Evolutionary conservation across 2,113 vertebrate genomes (phyloP).

Genomic region (Grus americana): DNA sequence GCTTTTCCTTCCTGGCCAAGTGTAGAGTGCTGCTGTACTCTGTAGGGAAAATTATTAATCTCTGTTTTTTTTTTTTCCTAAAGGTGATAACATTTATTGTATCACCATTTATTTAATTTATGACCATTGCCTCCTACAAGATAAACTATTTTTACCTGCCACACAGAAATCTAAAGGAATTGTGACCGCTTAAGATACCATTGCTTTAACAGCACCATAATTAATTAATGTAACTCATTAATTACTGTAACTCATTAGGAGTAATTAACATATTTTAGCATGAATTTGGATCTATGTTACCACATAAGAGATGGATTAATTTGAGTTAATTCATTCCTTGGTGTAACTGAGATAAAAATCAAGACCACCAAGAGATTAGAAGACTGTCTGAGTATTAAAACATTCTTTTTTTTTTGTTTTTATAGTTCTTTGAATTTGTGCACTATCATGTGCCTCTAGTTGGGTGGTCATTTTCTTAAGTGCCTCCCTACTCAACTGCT

Average conservation of each 20-base stretch:
- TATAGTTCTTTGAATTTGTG: neutral
- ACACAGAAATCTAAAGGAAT: neutral
- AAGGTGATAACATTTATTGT: neutral
- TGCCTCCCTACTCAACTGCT: neutral
- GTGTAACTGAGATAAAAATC: conserved; percentile 32
- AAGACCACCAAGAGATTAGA: conserved; percentile 24
- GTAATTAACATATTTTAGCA: neutral
- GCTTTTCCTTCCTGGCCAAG: neutral
- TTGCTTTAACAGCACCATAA: neutral
- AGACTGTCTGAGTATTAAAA: conserved; percentile 4
- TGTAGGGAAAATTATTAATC: neutral
- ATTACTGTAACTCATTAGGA: neutral
- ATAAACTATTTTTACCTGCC: neutral
- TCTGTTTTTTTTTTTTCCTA: neutral
- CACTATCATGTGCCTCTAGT: neutral
- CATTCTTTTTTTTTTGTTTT: neutral
- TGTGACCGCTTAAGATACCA: neutral
- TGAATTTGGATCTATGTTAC: neutral
- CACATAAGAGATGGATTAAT: neutral
- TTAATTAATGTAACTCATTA: neutral
- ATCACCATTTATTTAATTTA: neutral
- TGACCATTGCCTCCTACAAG: neutral
- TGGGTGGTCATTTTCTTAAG: conserved; percentile 14
- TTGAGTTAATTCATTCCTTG: neutral
- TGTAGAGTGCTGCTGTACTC: neutral